Conservation (phyloP, 2,113 vertebrate genomes). For the Meleagris gallopavo region DNA sequence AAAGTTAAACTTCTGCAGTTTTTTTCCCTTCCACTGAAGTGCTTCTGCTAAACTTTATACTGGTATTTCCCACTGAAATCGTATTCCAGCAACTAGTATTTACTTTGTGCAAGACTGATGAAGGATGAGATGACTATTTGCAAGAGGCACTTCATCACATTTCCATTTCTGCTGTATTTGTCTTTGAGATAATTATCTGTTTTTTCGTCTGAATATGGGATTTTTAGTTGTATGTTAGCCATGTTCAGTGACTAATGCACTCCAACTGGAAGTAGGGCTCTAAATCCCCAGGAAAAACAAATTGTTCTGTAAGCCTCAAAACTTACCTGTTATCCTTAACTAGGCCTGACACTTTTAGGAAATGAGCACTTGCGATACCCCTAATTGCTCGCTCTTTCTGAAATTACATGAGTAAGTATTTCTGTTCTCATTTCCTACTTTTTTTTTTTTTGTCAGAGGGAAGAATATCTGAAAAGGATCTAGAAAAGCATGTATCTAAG, state of each 20-base stretch:
- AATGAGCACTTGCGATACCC: not conserved
- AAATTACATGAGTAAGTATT: not conserved
- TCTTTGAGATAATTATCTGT: not conserved
- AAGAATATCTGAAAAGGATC: slow-evolving; percentile 85
- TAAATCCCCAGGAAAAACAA: not conserved
- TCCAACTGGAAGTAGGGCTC: not conserved
- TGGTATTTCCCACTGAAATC: not conserved
- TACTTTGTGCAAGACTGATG: slow-evolving; percentile 8
- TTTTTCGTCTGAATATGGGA: not conserved
- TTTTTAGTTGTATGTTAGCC: not conserved
- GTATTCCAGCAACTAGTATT: not conserved
- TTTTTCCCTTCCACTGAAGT: not conserved
- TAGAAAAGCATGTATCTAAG: slow-evolving; percentile 79
- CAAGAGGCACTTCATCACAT: not conserved
- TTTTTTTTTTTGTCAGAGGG: slow-evolving; percentile 79
- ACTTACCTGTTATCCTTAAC: not conserved
- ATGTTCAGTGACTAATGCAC: not conserved
- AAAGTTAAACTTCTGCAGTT: not conserved
- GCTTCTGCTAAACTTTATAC: slow-evolving; percentile 4
- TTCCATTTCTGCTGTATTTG: not conserved
- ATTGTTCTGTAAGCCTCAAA: not conserved
- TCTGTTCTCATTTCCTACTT: not conserved
- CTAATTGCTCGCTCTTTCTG: not conserved
- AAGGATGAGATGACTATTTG: not conserved
- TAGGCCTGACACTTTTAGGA: not conserved